Percentiles rank a stretch among this genome's conserved stretches.
Conservation (phyloP, 2,888 invertebrate genomes). For the Lepeophtheirus nordmannii region DNA sequence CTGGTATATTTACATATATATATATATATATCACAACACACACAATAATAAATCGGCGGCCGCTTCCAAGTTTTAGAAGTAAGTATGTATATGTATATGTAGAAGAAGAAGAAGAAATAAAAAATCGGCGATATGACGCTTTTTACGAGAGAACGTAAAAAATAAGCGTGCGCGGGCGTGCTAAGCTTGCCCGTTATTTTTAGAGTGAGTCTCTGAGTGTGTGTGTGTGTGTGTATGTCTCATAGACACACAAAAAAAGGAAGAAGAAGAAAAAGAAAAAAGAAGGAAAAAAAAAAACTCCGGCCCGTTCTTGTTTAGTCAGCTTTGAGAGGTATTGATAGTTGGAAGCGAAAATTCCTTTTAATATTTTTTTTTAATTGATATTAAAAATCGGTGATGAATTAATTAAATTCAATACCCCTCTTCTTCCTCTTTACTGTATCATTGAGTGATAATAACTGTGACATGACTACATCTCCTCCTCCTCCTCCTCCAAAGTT, state of each 20-base stretch:
- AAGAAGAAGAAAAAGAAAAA: neutral
- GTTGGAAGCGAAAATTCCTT: neutral
- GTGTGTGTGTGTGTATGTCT: too few species aligned
- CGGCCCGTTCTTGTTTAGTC: conserved; percentile 4
- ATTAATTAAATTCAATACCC: too few species aligned
- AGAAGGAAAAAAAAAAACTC: neutral
- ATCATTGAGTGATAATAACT: neutral
- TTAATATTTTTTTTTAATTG: too few species aligned
- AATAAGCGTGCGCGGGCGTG: conserved; percentile 4
- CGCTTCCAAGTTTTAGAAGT: neutral
- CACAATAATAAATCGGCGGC: too few species aligned
- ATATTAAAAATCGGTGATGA: too few species aligned
- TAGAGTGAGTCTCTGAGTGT: too few species aligned
- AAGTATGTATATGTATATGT: neutral
- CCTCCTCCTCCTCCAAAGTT: neutral
- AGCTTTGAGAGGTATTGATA: conserved; percentile 1
- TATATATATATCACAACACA: too few species aligned
- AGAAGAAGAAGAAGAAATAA: neutral
- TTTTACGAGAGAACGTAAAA: conserved; percentile 8
- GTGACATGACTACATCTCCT: neutral
- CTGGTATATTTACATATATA: too few species aligned
- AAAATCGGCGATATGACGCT: conserved; percentile 7
- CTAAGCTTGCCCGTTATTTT: neutral
- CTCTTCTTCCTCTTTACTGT: too few species aligned
- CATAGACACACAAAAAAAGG: neutral